Base-by-base conservation (phyloP, 2,113 vertebrate species). In the Lagopus leucura region DNA sequence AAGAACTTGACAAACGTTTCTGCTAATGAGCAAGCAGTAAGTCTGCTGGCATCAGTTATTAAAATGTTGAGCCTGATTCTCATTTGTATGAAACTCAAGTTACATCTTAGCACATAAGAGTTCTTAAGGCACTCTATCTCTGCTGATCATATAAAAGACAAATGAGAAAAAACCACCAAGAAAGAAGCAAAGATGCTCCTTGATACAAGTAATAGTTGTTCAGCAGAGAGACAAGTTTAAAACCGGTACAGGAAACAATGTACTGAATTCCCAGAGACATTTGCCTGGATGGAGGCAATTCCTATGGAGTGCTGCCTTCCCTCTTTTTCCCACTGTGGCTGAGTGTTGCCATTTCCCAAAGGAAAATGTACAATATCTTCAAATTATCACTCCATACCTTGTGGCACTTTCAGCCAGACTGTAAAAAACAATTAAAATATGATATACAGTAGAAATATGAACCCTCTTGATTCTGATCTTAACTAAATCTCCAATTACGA, bases 381-480 rank as follows among this genome's bases (percentile, higher is more conserved):
- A 92, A 90, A 95, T 96, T 88, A 94, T 83, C 91, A 57, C 65
- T 81, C 55, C 34, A 16, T 78, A 88, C 90, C 88, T 90, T 5
- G 13, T 96, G 90, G 83, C 90, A 69, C 48, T 94, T 90, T 69
- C 73, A 88, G 47, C 28, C 83, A 72, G 77, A 78, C 92, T 75
- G 61, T 86, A 75, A 94, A 90, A 96, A 95, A 80, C 90, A 95
- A 96, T 96, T 95, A 95, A 94, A 96, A 88, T 78, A 80, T 67
- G 88, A 90, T 95, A 88, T 96, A 82, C 28, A 81, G 86, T 47
- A 95, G 73, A 77, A 96, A 54, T 92, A 90, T 65, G 84, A 94
- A 65, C 65, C 43, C 70, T 94, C 77, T 66, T 75, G 57, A 92
- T 94, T 96, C 92, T 64, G 73, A 90, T 95, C 83, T 93, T 90